phyloP scores from a whole-genome alignment of 1,140 invertebrate genomes.

The Reticulitermes speratus region DNA sequence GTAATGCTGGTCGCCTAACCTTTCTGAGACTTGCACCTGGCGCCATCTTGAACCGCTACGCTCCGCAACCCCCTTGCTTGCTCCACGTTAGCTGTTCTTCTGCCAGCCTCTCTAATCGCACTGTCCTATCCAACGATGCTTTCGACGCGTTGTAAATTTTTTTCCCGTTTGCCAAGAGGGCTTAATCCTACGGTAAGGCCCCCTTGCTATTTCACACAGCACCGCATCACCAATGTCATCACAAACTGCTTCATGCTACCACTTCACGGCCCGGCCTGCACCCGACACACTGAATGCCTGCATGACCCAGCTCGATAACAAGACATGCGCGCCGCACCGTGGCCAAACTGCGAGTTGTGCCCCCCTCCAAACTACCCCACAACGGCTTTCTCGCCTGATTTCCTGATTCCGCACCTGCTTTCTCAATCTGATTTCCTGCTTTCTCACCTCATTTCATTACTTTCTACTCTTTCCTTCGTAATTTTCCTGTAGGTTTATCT shows the following conservation, averaged over 20 bases:
- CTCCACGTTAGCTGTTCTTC: background rate
- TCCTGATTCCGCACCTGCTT: background rate
- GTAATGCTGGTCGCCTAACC: slow-evolving; percentile 23
- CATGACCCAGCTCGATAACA: background rate
- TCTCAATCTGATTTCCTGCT: slow-evolving; percentile 34
- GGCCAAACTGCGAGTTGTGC: background rate
- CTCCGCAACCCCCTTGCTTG: background rate
- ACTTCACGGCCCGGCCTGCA: slow-evolving; percentile 6
- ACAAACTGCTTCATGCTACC: background rate
- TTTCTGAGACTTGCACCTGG: slow-evolving; percentile 23
- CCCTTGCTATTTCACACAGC: background rate
- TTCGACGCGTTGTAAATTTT: background rate
- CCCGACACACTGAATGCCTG: background rate
- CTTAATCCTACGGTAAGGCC: slow-evolving; percentile 14
- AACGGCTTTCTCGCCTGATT: slow-evolving; percentile 37
- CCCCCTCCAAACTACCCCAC: slow-evolving; percentile 36
- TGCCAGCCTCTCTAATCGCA: background rate
- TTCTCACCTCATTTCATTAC: slow-evolving; percentile 14
- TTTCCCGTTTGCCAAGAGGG: background rate
- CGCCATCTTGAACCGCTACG: slow-evolving; percentile 23
- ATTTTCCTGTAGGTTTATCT: background rate
- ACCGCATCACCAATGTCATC: slow-evolving; percentile 8
- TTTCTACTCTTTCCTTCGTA: background rate
- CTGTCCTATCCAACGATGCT: background rate
- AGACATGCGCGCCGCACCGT: background rate